Percentiles rank a stretch among this genome's conserved stretches.
phyloP scores from a whole-genome alignment of 2,888 invertebrate genomes.

The Latrodectus hesperus region DNA sequence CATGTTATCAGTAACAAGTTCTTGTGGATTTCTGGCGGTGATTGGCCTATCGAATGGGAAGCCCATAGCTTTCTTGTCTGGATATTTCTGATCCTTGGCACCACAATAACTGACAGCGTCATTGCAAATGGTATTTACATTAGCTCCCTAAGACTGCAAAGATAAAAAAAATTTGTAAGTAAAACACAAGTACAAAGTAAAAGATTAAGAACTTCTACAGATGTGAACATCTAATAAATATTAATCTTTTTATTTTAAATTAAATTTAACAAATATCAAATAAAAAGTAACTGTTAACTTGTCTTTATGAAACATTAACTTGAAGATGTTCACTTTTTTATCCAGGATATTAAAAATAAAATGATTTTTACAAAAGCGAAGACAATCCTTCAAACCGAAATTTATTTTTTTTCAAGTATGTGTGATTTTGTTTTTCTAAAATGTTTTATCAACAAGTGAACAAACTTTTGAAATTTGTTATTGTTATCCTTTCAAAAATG shows the following conservation, averaged over 20 bases:
- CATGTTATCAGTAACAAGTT: conserved; percentile 71
- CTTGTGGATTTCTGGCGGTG: conserved; percentile 76
- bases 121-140: conserved; percentile 64
- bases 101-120: conserved; percentile 76
- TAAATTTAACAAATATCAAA: neutral
- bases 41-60: conserved; percentile 85
- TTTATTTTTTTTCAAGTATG: too few relatives aligned
- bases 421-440: too few relatives aligned
- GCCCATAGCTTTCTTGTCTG: conserved; percentile 82
- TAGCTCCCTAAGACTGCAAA: conserved; percentile 44
- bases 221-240: neutral
- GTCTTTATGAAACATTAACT: neutral
- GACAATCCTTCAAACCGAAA: too few relatives aligned
- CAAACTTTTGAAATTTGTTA: too few relatives aligned
- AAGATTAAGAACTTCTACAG: neutral
- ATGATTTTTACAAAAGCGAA: too few relatives aligned
- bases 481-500: too few relatives aligned
- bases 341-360: too few relatives aligned
- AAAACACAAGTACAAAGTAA: neutral
- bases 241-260: neutral
- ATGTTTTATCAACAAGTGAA: too few relatives aligned
- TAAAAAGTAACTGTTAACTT: neutral
- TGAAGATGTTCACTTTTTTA: neutral
- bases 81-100: conserved; percentile 77
- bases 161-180: neutral